A percentile compares a stretch with the other conserved stretches of the same genome.
These are phyloP conservation scores for Caenorhabditis sp. DNA, from an alignment of 2,888 invertebrate species.

Conservation along the genomic window DNA sequence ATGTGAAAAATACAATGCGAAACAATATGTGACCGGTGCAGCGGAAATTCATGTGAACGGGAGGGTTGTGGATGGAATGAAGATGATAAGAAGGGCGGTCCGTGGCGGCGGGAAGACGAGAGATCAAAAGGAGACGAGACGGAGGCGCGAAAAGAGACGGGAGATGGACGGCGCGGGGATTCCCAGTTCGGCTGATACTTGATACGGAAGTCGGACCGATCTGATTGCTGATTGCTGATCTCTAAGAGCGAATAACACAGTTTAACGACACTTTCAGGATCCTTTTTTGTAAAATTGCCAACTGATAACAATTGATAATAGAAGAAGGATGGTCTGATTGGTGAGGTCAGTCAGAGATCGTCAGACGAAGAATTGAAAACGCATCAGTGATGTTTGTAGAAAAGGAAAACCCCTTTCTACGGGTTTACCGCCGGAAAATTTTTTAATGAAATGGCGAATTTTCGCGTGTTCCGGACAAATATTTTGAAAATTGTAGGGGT, in stretches of 20 bases:
- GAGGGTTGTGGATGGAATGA: slow-evolving; percentile 12
- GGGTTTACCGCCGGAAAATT: neutral
- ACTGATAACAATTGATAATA: neutral
- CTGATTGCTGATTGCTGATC: neutral
- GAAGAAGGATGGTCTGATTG: slow-evolving; percentile 32
- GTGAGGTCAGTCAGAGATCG: slow-evolving; percentile 7
- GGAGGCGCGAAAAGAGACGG: slow-evolving; percentile 16
- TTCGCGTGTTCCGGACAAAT: too few species aligned
- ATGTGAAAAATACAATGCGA: slow-evolving; percentile 6
- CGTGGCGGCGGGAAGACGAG: slow-evolving; percentile 3
- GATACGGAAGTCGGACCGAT: neutral
- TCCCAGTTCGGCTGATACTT: too few species aligned
- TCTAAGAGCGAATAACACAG: too few species aligned
- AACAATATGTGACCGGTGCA: slow-evolving; percentile 6
- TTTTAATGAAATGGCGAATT: too few species aligned
- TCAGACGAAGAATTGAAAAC: slow-evolving; percentile 8
- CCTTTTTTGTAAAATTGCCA: too few species aligned
- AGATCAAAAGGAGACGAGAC: slow-evolving; percentile 11
- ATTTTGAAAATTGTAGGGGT: too few species aligned
- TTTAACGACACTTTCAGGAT: too few species aligned
- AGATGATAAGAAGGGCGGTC: slow-evolving; percentile 39
- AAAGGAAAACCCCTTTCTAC: too few species aligned
- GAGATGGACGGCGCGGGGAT: slow-evolving; percentile 8
- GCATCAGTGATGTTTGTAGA: slow-evolving; percentile 16
- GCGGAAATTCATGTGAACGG: slow-evolving; percentile 42